Conservation (phyloP, 2,888 invertebrate species). For the Cantharis lateralis region DNA sequence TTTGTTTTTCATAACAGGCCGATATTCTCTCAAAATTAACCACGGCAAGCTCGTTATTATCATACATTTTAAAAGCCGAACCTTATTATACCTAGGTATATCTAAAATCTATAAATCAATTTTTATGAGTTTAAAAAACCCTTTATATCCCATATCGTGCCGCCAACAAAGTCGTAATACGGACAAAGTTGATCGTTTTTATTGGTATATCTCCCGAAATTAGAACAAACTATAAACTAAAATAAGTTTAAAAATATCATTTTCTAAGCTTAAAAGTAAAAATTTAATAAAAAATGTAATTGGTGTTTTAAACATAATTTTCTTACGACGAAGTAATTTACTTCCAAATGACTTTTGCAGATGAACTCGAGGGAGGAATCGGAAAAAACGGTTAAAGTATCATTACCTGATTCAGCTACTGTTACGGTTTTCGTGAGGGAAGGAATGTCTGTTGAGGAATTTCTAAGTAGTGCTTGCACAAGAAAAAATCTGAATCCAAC, state of each 20-base stretch:
- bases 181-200: background rate
- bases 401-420: slow-evolving; percentile 81
- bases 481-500: slow-evolving; percentile 90
- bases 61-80: too few relatives aligned
- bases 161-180: background rate
- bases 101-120: background rate
- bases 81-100: too few relatives aligned
- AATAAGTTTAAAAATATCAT: background rate
- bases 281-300: background rate
- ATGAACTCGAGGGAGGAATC: slow-evolving; percentile 85
- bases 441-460: slow-evolving; percentile 94
- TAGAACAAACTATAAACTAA: background rate
- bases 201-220: background rate
- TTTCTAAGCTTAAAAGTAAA: background rate
- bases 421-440: slow-evolving; percentile 88
- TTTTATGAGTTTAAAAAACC: background rate
- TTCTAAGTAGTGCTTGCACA: slow-evolving; percentile 89
- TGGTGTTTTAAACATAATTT: background rate
- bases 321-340: background rate
- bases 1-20: background rate
- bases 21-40: too few relatives aligned
- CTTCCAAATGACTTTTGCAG: slow-evolving; percentile 58
- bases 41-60: too few relatives aligned
- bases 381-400: slow-evolving; percentile 88
- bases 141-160: background rate